Base-by-base conservation (phyloP, 2,888 invertebrate species). In the Hypena proboscidalis region DNA sequence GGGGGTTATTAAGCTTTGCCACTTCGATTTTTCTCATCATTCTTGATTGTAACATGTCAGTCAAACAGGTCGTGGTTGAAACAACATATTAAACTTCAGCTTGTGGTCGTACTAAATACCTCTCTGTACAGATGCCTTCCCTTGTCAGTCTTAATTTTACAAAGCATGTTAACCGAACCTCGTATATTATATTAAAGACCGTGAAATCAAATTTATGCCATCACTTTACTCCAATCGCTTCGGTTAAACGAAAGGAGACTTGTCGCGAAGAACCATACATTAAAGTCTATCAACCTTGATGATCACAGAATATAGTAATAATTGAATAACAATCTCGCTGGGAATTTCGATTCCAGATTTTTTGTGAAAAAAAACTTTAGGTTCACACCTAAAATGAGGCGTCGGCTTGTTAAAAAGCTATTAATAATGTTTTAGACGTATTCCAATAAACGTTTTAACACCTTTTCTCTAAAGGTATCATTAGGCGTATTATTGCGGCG, bases 381-480 rank as follows among this genome's bases (percentile, higher is more conserved):
- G 77, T 81, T 83, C 70, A 82, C 83, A 83, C 81, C 79, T 83
- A 68, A 76, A 79, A 76, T 78, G 67, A 77, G 67, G 68, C 52
- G 67, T 72, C 78, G 84, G 82, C 90, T 90, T 90, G 90, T 90
- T 90, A 90, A 84, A 90, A 89, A 80, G 84, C 86, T 83, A 90
- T 90, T 86, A 89, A 90, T 88, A 86, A 77, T 74, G 69, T 78
- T 85, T 83, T 81, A 79, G 83, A 83, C 76, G 82, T 78, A 84
- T 87, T 89, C 87, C 89, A 88, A 90, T 90, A 89, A 89, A 87
- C 80, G 85, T 83, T 90, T 88, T 90, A 88, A 90, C 90, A 90
- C 90, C 89, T 90, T 90, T 90, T 84, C 83, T 79, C 71, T 83
- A 66, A 75, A 82, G 83, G 82, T 90, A 89, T 90, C 83, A 90